Percentiles rank a stretch among this genome's conserved stretches.
Conservation (phyloP, 2,888 invertebrate genomes). For the Chironomus riparius region DNA sequence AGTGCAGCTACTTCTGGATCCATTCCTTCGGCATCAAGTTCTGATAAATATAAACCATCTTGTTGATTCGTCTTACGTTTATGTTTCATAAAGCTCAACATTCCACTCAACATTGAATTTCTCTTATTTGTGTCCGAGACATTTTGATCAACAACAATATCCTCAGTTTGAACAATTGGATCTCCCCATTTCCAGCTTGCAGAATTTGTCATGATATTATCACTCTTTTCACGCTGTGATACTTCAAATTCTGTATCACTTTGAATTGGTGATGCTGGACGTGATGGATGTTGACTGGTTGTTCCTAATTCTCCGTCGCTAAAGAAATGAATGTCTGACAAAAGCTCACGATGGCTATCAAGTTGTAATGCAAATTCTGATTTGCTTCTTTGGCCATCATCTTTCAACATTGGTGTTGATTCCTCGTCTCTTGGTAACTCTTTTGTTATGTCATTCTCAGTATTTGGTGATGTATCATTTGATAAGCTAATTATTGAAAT, state of each 20-base stretch:
- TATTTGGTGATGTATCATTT: constrained; percentile 38
- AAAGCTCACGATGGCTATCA: constrained; percentile 44
- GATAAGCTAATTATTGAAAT: constrained; percentile 32
- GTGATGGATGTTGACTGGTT: constrained; percentile 46
- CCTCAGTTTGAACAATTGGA: constrained; percentile 48
- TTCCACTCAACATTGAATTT: constrained; percentile 74
- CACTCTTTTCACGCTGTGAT: constrained; percentile 42
- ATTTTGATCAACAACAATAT: constrained; percentile 33
- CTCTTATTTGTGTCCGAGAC: constrained; percentile 31
- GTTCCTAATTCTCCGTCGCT: constrained; percentile 77
- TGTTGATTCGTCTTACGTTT: constrained; percentile 51
- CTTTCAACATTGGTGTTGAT: not conserved
- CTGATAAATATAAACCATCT: constrained; percentile 86
- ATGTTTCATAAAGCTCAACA: constrained; percentile 88
- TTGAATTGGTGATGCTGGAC: constrained; percentile 76
- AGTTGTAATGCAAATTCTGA: constrained; percentile 31
- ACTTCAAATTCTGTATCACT: constrained; percentile 92
- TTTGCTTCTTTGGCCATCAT: too few relatives aligned
- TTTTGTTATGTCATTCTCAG: constrained; percentile 30
- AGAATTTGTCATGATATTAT: constrained; percentile 35
- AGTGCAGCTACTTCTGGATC: constrained; percentile 87
- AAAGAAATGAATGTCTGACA: constrained; percentile 70
- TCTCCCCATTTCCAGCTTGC: constrained; percentile 86
- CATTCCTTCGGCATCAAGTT: constrained; percentile 77
- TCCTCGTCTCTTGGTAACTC: not conserved